Percentiles rank a stretch among this genome's conserved stretches.
These are phyloP conservation scores for Lophura nycthemera DNA, from an alignment of 2,113 vertebrate species.

Conservation along the genomic window DNA sequence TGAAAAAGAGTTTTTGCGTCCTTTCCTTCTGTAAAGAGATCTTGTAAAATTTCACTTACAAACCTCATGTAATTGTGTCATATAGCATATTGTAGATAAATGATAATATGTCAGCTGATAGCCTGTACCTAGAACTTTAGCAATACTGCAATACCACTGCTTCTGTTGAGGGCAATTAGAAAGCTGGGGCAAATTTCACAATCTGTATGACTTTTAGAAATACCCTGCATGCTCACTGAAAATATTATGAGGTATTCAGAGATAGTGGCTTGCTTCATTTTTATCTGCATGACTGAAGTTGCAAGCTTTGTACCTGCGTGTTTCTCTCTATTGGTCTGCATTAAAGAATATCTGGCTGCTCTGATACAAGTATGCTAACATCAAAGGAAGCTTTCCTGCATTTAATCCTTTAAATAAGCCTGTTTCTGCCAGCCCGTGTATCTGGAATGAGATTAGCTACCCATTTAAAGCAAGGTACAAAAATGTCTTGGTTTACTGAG, in stretches of 20 bases:
- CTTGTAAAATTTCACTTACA: neutral
- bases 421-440: neutral
- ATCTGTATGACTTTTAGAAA: neutral
- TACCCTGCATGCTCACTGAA: neutral
- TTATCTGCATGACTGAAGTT: neutral
- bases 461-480: neutral
- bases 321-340: neutral
- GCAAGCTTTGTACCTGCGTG: fast-evolving
- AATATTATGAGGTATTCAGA: neutral
- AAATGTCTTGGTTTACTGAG: fast-evolving
- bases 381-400: neutral
- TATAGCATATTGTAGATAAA: neutral
- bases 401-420: neutral
- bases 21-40: neutral
- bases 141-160: neutral
- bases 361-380: neutral
- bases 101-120: neutral
- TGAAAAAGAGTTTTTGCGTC: neutral
- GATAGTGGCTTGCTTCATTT: neutral
- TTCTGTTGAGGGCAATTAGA: neutral
- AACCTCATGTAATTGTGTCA: neutral
- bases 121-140: neutral
- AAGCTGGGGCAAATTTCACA: conserved; percentile 20
- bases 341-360: neutral
- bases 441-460: neutral